These are phyloP conservation scores for Harpegnathos saltator DNA, from an alignment of 1,140 invertebrate genomes.

Conservation along the genomic window DNA sequence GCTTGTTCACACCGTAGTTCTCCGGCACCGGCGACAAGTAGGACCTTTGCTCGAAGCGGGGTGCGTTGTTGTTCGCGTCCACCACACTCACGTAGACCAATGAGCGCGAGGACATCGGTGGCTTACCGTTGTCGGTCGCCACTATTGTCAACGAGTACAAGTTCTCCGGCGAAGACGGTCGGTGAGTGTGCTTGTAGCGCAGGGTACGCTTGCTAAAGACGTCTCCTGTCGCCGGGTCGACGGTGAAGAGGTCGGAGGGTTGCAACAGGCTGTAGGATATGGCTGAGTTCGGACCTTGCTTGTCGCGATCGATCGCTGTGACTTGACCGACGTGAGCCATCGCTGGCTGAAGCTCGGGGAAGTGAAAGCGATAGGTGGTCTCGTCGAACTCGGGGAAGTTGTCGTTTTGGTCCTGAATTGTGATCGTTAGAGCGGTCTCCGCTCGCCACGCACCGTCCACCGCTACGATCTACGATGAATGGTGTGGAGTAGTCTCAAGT, in stretches of 20 bases:
- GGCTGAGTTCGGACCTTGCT: constrained; percentile 97
- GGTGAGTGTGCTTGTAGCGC: constrained; percentile 92
- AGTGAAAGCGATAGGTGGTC: constrained; percentile 95
- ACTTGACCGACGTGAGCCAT: constrained; percentile 95
- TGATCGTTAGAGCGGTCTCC: constrained; percentile 95
- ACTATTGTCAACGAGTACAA: constrained; percentile 93
- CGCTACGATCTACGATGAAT: constrained; percentile 84
- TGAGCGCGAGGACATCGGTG: constrained; percentile 94
- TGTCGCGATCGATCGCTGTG: constrained; percentile 94
- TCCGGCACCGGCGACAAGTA: constrained; percentile 95
- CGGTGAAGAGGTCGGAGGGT: constrained; percentile 95
- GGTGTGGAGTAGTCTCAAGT: background rate
- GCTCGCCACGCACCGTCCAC: constrained; percentile 95
- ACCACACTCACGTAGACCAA: constrained; percentile 95
- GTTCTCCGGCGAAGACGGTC: constrained; percentile 94
- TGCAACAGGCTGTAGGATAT: constrained; percentile 96
- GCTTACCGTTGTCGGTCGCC: constrained; percentile 97
- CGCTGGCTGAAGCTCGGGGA: constrained; percentile 93
- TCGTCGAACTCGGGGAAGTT: constrained; percentile 96
- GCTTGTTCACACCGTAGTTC: constrained; percentile 89
- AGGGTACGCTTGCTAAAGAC: constrained; percentile 94
- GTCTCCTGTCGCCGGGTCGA: constrained; percentile 96
- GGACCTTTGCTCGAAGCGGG: constrained; percentile 90
- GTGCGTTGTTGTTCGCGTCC: constrained; percentile 95
- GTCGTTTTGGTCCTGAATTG: constrained; percentile 98